Percentiles rank a stretch among this genome's conserved stretches.
Evolutionary conservation across 2,113 vertebrate species (phyloP).

Genomic region (Hippocampus comes): DNA sequence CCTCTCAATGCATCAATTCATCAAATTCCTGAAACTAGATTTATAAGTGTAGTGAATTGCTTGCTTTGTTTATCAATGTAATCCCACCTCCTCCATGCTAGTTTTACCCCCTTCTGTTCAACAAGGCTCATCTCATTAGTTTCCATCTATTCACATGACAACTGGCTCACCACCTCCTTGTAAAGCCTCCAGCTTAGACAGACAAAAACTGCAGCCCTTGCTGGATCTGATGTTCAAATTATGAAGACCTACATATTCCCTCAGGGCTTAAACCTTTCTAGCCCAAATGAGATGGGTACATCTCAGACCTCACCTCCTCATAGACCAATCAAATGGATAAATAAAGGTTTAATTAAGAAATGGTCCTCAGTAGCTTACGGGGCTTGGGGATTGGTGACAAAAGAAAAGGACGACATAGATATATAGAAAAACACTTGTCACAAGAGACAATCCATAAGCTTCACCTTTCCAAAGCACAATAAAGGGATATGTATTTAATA

Average conservation of each 20-base stretch:
- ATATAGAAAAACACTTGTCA: constrained; percentile 23
- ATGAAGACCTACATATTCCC: constrained; percentile 49
- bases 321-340: constrained; percentile 69
- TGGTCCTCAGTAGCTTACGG: constrained; percentile 31
- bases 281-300: constrained; percentile 55
- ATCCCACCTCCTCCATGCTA: constrained; percentile 19
- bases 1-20: constrained; percentile 30
- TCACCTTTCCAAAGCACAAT: constrained; percentile 54
- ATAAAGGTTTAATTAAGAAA: constrained; percentile 72
- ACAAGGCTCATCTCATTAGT: constrained; percentile 45
- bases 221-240: constrained; percentile 43
- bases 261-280: constrained; percentile 33
- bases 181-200: constrained; percentile 32
- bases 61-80: constrained; percentile 43
- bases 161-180: constrained; percentile 40
- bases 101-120: constrained; percentile 27
- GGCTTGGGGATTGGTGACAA: constrained; percentile 32
- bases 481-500: constrained; percentile 62
- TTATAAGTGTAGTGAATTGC: constrained; percentile 31
- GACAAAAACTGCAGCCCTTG: constrained; percentile 46
- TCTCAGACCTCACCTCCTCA: constrained; percentile 46
- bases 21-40: constrained; percentile 23
- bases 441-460: constrained; percentile 41
- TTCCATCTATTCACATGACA: constrained; percentile 34
- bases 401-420: constrained; percentile 16